Evolutionary conservation across 1,140 invertebrate species (phyloP), one percentile per base, ranked within the genome.

Genomic region (Meteorus sp.): DNA sequence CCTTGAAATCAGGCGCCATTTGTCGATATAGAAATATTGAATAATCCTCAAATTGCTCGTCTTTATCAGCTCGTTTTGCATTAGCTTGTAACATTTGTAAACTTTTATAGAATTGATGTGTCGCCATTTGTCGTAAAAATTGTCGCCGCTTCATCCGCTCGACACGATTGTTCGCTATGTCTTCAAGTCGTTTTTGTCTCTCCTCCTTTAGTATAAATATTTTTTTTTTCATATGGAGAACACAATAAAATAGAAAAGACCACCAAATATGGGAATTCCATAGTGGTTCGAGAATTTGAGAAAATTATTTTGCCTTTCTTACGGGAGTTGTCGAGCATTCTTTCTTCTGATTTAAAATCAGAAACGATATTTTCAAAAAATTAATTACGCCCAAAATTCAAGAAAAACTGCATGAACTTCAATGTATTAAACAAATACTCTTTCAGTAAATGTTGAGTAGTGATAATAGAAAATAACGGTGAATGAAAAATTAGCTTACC

Each of bases 31-130:
- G 77, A 75, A 86, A 88, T 67, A 90, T 84, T 37, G 85, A 88
- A 73, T 88, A 89, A 78, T 91, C 88, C 74, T 89, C 87, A 69
- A 88, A 89, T 25, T 86, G 83, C 60, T 84, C 81, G 22, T 82
- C 77, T 67, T 82, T 81, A 47, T 83, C 81, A n/a, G n/a, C n/a
- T 60, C 77, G 74, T 62, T 80, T 83, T 37, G 83, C 85, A 68
- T 89, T 89, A 11, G 84, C 83, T 74, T 89, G 85, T 60, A 91
- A 77, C 84, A 91, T 88, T 71, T 88, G 86, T 83, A 91, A 85
- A 74, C 88, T 90, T 77, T 90, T 89, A 68, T 88, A 82, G 75
- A 90, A 89, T 57, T 89, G 87, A 66, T 89, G 85, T 2, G 85
- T 89, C 60, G 87, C 84, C 66, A 87, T 82, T 71, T 86, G 84